Base-by-base conservation (phyloP, 2,113 vertebrate genomes). In the Mastomys natalensis region DNA sequence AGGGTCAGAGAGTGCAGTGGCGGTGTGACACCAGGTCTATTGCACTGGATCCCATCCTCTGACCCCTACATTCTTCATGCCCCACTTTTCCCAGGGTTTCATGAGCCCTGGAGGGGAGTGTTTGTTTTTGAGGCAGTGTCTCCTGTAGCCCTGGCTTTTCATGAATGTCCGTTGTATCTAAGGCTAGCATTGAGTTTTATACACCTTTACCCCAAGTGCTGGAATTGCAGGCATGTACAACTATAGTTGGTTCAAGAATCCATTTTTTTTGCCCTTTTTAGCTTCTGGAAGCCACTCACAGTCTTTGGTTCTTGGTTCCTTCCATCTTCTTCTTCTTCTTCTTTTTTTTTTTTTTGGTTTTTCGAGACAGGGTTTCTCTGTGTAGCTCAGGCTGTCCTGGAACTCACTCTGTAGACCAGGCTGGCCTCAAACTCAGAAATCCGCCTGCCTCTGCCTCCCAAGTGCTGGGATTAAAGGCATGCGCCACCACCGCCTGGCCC, bases 191-290 rank as follows among this genome's bases (percentile, higher is more conserved):
- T n/a, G 86, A 72, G 37, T 13, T 19, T 21, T n/a, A 26, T 48
- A 37, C 19, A 4, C 13, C 66, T 55, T 40, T 37, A n/a, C 51
- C 66, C 51, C 9, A 40, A 40, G 48, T 17, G 4, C 66, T 29
- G 34, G 37, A 17, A 51, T 31, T 88, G 45, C 51, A 55, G 51
- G 87, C 68, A 31, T 11, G 9, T 1, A 31, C 37, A 16, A 17
- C 68, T 15, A 91, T 62, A 29, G 12, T 89, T 10, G n/a, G 64
- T 17, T 24, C 34, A 53, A 77, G 16, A 88, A 64, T 85, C 17
- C 17, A 6, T 88, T 88, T 95, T 95, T 91, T 76, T 68, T 91
- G 45, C 19, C 21, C 48, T 60, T 95, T 89, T 87, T 64, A 86
- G 53, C 58, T 82, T 93, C 53, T 80, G 62, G 93, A 70, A 81